phyloP scores from a whole-genome alignment of 2,113 vertebrate genomes.

The Archilochus colubris region DNA sequence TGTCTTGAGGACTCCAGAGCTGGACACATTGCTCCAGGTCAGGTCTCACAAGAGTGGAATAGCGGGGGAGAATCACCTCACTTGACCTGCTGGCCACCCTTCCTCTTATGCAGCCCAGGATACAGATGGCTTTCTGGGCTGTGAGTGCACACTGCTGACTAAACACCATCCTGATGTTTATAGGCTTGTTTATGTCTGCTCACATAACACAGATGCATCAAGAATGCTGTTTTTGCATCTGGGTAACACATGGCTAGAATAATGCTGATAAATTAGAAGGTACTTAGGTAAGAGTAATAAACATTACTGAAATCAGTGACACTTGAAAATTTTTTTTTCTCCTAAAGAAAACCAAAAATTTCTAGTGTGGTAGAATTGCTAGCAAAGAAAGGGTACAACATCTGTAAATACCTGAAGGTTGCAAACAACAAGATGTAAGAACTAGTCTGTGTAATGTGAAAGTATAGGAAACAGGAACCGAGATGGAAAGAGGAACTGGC shows the following conservation, averaged over 20 bases:
- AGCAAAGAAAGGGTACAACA: background rate
- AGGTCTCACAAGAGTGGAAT: rapidly evolving
- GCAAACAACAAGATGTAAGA: background rate
- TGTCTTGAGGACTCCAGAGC: rapidly evolving
- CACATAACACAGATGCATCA: background rate
- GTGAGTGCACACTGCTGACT: rapidly evolving
- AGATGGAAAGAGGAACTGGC: background rate
- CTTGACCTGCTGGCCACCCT: rapidly evolving
- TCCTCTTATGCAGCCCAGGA: background rate
- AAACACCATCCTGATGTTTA: background rate
- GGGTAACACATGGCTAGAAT: background rate
- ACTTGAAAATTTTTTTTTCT: background rate
- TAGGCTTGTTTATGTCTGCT: background rate
- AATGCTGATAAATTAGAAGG: background rate
- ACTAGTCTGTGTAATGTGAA: background rate
- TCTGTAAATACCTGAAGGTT: background rate
- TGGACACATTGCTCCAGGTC: background rate
- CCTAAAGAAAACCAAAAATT: background rate
- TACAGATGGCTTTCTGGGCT: background rate
- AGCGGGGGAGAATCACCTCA: background rate
- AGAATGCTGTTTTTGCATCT: background rate
- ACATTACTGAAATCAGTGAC: background rate
- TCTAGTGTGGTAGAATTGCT: background rate
- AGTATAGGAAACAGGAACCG: background rate
- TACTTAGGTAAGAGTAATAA: background rate